Evolutionary conservation across 2,113 vertebrate species (phyloP).

Genomic region (Heterotilapia buettikoferi): DNA sequence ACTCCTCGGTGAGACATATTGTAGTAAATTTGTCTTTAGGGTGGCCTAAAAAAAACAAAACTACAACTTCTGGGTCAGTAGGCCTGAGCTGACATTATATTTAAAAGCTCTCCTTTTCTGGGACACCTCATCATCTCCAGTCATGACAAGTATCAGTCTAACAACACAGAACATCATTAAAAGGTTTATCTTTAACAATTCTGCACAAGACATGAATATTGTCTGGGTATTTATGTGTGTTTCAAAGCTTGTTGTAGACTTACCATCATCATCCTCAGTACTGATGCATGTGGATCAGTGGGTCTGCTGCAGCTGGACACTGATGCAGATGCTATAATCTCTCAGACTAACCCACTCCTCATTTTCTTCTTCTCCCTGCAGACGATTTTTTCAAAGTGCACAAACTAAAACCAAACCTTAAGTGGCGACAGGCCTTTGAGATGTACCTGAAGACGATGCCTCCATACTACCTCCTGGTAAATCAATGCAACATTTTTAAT

Average conservation of each 20-base stretch:
- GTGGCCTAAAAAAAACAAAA: not conserved
- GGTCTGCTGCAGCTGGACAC: not conserved
- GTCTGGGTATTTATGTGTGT: not conserved
- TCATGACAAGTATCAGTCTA: not conserved
- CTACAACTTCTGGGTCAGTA: not conserved
- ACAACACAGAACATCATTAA: not conserved
- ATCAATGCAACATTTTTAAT: not conserved
- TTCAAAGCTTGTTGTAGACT: not conserved
- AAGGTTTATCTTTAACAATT: not conserved
- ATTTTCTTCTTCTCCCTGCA: slow-evolving; percentile 57
- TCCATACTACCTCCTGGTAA: slow-evolving; percentile 94
- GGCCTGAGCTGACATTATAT: not conserved
- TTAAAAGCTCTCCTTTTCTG: not conserved
- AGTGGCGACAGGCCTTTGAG: slow-evolving; percentile 96
- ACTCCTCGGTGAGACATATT: slow-evolving; percentile 80
- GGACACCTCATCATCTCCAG: not conserved
- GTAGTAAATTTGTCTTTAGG: not conserved
- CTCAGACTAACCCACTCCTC: not conserved
- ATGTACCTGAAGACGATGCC: slow-evolving; percentile 97
- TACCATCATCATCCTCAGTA: not conserved
- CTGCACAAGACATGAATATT: not conserved
- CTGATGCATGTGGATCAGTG: not conserved
- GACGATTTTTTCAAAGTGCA: slow-evolving; percentile 98
- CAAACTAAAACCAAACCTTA: slow-evolving; percentile 92
- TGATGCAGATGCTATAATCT: not conserved